Base-by-base conservation (phyloP, 2,113 vertebrate species). In the Tragelaphus imberbis region DNA sequence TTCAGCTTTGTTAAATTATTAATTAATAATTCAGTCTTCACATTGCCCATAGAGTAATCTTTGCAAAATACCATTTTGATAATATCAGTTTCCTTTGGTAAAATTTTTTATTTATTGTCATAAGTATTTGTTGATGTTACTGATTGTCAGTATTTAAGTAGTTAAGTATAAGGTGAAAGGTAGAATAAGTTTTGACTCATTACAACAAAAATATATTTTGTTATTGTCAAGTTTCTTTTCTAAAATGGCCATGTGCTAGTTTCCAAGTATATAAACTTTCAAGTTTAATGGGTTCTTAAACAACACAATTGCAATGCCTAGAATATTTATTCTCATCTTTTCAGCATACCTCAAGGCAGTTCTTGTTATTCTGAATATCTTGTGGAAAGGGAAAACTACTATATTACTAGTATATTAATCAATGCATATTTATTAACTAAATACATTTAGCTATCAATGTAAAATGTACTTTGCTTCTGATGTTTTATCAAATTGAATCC, bases 211-310 rank as follows among this genome's bases (percentile, higher is more conserved):
- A 14, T 82, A 27, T 92, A 28, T 84, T 68, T 65, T 53, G 61
- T 79, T 81, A 61, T 36, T 93, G 12, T 53, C 7, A 75, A 59
- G 10, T n/a, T 96, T 90, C 33, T 92, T 92, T 17, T 71, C 49
- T 88, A 58, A 79, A 84, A 85, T 55, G 49, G 91, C 33, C 7
- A 88, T 36, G 4, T 87, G 0, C 6, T 96, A 79, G 10, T 9
- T 75, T 94, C 36, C 6, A 92, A 94, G 36, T 53, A 75, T 2
- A 80, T 93, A 96, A 84, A 25, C 28, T 81, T 93, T 53, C 1
- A n/a, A 33, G 81, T 95, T 97, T 86, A 65, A 75, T 87, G 49
- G 15, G 3, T 90, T 97, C 51, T 93, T 94, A 95, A 71, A 77
- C 6, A 90, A 90, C 11, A 40, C 84, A 58, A 55, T 82, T 95